Evolutionary conservation across 2,113 vertebrate species (phyloP).

Genomic region (Loxodonta africana): DNA sequence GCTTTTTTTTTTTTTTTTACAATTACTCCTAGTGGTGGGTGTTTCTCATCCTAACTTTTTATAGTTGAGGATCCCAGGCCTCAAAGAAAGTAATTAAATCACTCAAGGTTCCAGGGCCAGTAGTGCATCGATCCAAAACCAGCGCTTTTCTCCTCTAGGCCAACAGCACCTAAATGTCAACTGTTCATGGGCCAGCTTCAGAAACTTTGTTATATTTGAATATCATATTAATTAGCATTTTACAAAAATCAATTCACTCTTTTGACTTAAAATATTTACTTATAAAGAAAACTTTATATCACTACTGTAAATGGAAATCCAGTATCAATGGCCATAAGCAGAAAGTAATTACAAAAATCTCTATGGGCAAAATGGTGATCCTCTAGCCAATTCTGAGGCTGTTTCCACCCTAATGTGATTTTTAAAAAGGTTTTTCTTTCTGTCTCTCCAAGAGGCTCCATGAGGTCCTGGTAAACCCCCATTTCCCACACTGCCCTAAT

Average conservation of each 20-base stretch:
- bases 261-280: conserved; percentile 6
- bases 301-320: neutral
- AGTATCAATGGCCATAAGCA: neutral
- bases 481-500: neutral
- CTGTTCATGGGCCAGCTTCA: neutral
- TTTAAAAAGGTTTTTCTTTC: conserved; percentile 53
- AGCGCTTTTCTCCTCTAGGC: neutral
- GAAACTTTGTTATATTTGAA: neutral
- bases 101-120: neutral
- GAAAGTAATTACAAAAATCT: neutral
- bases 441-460: neutral
- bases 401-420: neutral
- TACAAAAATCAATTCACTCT: conserved; percentile 6
- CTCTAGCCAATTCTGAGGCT: neutral
- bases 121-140: neutral
- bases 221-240: neutral
- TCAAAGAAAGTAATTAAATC: neutral
- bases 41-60: conserved; percentile 30
- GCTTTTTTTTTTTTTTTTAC: neutral
- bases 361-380: neutral
- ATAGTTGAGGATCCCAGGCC: neutral
- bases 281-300: conserved; percentile 1
- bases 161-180: neutral
- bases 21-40: neutral
- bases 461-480: neutral